Base-by-base conservation (phyloP, 2,888 invertebrate species). In the Parnassius glacialis region DNA sequence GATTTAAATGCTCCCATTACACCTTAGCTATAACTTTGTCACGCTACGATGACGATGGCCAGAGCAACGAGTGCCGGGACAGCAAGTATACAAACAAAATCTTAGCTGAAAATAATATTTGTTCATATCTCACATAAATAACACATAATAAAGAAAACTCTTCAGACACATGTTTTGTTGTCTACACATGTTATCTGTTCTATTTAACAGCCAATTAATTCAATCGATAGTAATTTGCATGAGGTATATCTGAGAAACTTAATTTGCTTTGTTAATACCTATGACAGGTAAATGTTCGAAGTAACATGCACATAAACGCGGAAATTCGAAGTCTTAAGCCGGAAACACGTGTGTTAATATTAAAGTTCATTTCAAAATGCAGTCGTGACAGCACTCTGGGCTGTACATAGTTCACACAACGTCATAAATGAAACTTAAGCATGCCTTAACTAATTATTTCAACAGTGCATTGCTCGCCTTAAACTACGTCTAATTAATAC, bases 361-460 rank as follows among this genome's bases (percentile, higher is more conserved):
- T 55, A 54, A 62, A 62, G 55, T 59, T 62, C 48, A 65, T 69
- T 70, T 71, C 68, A 72, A 52, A 67, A 64, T 44, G 59, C 59
- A 75, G 67, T 74, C 72, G 65, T 65, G 66, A 73, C 67, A 71
- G 59, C 65, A 78, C 81, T 70, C 66, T 64, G 57, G 76, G 84
- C 76, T 72, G 74, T 81, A 80, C 77, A 70, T 72, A 76, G 13
- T 43, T 51, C 55, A 58, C 47, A 41, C 58, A 51, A 43, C 41
- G 12, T 41, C 34, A 20, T 54, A 54, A 59, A 72, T 66, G 66
- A 72, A 80, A 81, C 80, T 80, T 78, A 73, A 75, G 71, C 75
- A 72, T 72, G 70, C 75, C 70, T 75, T 70, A 79, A 74, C 79
- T 81, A 83, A 84, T 83, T 83, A 80, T 76, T 74, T 68, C 69